Evolutionary conservation across 2,113 vertebrate genomes (phyloP).

Genomic region (Percopsis transmontana): DNA sequence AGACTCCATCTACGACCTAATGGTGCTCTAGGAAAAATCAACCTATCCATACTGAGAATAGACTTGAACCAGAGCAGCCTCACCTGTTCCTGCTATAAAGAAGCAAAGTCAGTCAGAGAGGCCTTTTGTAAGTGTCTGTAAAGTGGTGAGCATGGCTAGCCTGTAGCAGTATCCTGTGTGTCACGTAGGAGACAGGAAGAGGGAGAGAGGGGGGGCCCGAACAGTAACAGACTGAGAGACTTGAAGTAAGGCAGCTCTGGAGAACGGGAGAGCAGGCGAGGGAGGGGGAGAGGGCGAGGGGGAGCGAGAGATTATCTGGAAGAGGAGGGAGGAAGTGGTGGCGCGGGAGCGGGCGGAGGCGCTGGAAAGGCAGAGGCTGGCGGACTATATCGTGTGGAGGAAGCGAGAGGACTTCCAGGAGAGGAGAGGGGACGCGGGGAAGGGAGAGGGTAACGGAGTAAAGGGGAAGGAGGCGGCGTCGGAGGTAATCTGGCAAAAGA

Average conservation of each 20-base stretch:
- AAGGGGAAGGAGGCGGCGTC: slow-evolving; percentile 50
- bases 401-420: slow-evolving; percentile 81
- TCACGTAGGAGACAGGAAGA: neutral
- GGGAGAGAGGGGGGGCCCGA: slow-evolving; percentile 21
- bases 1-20: slow-evolving; percentile 46
- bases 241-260: slow-evolving; percentile 77
- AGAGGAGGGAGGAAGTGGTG: slow-evolving; percentile 80
- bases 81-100: slow-evolving; percentile 71
- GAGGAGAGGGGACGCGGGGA: slow-evolving; percentile 68
- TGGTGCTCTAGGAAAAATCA: slow-evolving; percentile 60
- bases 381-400: slow-evolving; percentile 79
- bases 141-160: slow-evolving; percentile 37
- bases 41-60: neutral
- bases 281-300: slow-evolving; percentile 72
- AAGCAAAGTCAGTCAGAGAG: slow-evolving; percentile 57
- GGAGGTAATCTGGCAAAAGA: slow-evolving; percentile 78
- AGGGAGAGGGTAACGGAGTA: slow-evolving; percentile 51
- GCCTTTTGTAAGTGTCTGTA: slow-evolving; percentile 47
- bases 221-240: slow-evolving; percentile 46
- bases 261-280: slow-evolving; percentile 80
- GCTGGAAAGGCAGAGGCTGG: slow-evolving; percentile 70
- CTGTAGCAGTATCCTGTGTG: slow-evolving; percentile 43
- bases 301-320: slow-evolving; percentile 80
- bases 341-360: slow-evolving; percentile 75
- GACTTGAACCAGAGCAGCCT: slow-evolving; percentile 52